A percentile compares a stretch with the other conserved stretches of the same genome.
phyloP scores from a whole-genome alignment of 2,113 vertebrate species.

The Ellobius talpinus region DNA sequence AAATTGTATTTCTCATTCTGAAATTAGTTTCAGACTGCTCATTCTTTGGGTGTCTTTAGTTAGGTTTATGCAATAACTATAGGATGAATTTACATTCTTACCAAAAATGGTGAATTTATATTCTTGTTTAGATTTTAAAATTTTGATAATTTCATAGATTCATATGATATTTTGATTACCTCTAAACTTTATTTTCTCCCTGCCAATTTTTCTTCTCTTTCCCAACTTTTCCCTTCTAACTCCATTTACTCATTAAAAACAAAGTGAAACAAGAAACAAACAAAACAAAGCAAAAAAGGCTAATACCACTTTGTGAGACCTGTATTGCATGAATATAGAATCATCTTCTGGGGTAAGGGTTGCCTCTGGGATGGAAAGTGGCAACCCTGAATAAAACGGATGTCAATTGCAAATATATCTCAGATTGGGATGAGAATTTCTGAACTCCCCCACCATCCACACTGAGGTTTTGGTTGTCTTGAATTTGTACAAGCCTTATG shows the following conservation, averaged over 20 bases:
- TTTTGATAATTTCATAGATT: neutral
- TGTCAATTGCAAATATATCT: neutral
- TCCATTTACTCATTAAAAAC: neutral
- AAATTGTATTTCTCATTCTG: conserved; percentile 18
- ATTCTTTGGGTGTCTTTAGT: neutral
- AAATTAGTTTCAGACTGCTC: neutral
- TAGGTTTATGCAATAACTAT: conserved; percentile 29
- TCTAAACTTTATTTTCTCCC: neutral
- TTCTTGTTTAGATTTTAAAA: neutral
- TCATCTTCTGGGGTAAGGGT: neutral
- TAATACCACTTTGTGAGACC: neutral
- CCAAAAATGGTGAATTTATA: neutral
- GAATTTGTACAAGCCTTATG: neutral
- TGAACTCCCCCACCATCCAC: neutral
- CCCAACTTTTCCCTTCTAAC: neutral
- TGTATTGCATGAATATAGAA: neutral
- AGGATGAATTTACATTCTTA: neutral
- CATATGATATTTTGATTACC: neutral
- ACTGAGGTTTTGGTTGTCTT: neutral
- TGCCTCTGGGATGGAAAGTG: neutral
- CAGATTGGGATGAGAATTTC: neutral
- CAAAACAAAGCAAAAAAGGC: neutral
- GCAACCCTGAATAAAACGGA: neutral
- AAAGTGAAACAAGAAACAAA: neutral
- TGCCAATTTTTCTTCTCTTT: neutral